These are phyloP conservation scores for Neocrepidodera transversa DNA, from an alignment of 2,888 invertebrate genomes.

Conservation along the genomic window DNA sequence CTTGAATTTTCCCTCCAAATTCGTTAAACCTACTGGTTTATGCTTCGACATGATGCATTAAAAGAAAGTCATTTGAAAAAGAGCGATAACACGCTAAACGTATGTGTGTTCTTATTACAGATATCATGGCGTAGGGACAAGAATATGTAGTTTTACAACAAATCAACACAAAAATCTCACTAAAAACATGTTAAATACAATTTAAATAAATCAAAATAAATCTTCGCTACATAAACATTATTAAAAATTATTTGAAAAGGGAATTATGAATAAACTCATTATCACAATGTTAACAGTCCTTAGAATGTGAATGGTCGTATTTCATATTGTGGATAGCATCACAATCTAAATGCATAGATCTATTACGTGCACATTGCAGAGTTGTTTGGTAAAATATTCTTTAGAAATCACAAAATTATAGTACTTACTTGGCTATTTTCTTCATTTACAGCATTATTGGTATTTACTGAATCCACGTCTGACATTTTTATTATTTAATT, in stretches of 20 bases:
- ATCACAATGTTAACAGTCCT: constrained; percentile 35
- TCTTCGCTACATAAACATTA: background rate
- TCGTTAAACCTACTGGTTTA: constrained; percentile 33
- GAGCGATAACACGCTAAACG: constrained; percentile 48
- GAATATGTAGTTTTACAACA: constrained; percentile 40
- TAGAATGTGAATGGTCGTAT: constrained; percentile 52
- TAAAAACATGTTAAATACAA: constrained; percentile 21
- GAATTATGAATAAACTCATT: constrained; percentile 17
- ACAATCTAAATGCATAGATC: constrained; percentile 55
- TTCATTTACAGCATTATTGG: constrained; percentile 57
- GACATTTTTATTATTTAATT: constrained; percentile 58
- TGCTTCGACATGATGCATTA: constrained; percentile 45
- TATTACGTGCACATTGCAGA: constrained; percentile 60
- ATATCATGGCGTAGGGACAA: constrained; percentile 48
- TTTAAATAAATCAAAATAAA: background rate
- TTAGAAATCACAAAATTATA: constrained; percentile 35
- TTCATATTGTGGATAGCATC: constrained; percentile 37
- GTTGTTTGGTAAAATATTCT: constrained; percentile 44
- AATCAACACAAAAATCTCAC: constrained; percentile 20
- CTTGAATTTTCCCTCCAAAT: constrained; percentile 60
- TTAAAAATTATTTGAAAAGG: background rate
- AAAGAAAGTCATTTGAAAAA: constrained; percentile 45
- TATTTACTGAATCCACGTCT: constrained; percentile 58
- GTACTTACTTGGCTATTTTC: constrained; percentile 58
- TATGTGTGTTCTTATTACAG: constrained; percentile 46